These are phyloP conservation scores for Discoglossus pictus DNA, from an alignment of 2,797 vertebrate species.

Conservation along the genomic window DNA sequence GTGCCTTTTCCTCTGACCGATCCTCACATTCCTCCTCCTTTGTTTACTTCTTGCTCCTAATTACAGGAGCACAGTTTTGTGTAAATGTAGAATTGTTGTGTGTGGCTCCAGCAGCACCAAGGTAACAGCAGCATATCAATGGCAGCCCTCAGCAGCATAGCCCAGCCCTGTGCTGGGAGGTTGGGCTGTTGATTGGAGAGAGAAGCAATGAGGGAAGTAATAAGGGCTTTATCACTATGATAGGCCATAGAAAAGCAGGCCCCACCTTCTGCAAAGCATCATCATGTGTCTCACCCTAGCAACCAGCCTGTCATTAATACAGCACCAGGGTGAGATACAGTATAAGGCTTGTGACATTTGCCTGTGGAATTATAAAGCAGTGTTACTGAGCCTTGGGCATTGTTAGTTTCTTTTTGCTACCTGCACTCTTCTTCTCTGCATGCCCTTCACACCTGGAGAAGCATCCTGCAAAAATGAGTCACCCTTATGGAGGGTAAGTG, in stretches of 20 bases:
- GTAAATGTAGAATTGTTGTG: constrained; percentile 25
- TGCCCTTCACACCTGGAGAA: constrained; percentile 28
- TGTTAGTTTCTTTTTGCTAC: not conserved
- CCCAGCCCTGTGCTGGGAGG: constrained; percentile 3
- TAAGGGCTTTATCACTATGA: not conserved
- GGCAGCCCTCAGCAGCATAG: constrained; percentile 3
- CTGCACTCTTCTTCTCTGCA: not conserved
- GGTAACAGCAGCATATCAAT: constrained; percentile 37
- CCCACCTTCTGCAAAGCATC: constrained; percentile 58
- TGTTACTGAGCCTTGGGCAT: not conserved
- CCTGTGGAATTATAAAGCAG: not conserved
- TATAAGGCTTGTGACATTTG: not conserved
- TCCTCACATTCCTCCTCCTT: too few relatives aligned
- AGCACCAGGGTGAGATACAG: not conserved
- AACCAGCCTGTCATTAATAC: constrained; percentile 68
- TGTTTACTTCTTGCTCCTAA: too few relatives aligned
- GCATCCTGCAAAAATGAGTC: constrained; percentile 75
- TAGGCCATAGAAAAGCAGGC: constrained; percentile 11
- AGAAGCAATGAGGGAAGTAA: not conserved
- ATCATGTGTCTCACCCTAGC: constrained; percentile 78
- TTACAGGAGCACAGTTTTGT: not conserved
- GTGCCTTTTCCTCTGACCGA: too few relatives aligned
- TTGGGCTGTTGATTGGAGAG: constrained; percentile 17
- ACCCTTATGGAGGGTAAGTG: constrained; percentile 78
- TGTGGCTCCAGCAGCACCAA: constrained; percentile 22